Evolutionary conservation across 1,140 invertebrate genomes (phyloP).

Genomic region (Dendroctonus ponderosae): DNA sequence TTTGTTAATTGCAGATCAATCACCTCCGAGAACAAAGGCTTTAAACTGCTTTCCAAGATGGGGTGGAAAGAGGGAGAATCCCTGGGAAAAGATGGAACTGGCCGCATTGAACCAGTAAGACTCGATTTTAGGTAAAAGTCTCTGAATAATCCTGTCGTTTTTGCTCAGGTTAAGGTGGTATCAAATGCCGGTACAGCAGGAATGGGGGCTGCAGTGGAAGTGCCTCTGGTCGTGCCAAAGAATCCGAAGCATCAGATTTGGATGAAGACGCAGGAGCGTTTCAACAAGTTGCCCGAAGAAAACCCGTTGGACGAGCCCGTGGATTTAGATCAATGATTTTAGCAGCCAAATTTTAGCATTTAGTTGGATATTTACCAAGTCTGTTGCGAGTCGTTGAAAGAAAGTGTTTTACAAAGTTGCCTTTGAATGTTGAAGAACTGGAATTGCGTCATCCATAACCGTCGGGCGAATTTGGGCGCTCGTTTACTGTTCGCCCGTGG

Average conservation of each 20-base stretch:
- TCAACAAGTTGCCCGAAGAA: constrained; percentile 47
- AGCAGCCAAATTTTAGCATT: no score
- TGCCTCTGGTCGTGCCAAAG: constrained; percentile 2
- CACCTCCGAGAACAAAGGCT: constrained; percentile 79
- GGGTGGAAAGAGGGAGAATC: constrained; percentile 87
- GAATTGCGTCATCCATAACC: no score
- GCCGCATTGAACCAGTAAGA: constrained; percentile 77
- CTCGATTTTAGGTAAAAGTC: not conserved
- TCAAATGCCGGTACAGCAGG: constrained; percentile 44
- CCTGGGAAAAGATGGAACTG: constrained; percentile 73
- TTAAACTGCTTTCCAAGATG: constrained; percentile 85
- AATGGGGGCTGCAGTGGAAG: constrained; percentile 30
- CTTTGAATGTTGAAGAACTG: no score
- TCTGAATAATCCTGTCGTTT: not conserved
- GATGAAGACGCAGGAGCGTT: constrained; percentile 52
- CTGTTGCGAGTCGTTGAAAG: no score
- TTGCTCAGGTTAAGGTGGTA: constrained; percentile 37
- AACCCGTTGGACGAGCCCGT: constrained; percentile 28
- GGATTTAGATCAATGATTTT: constrained; percentile 11
- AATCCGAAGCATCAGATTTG: constrained; percentile 49
- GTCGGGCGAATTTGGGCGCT: no score
- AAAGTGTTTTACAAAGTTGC: no score
- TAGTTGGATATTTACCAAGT: no score
- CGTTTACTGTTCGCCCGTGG: no score
- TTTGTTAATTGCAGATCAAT: constrained; percentile 62